Base-by-base conservation (phyloP, 2,888 invertebrate genomes). In the Sesia bembeciformis region DNA sequence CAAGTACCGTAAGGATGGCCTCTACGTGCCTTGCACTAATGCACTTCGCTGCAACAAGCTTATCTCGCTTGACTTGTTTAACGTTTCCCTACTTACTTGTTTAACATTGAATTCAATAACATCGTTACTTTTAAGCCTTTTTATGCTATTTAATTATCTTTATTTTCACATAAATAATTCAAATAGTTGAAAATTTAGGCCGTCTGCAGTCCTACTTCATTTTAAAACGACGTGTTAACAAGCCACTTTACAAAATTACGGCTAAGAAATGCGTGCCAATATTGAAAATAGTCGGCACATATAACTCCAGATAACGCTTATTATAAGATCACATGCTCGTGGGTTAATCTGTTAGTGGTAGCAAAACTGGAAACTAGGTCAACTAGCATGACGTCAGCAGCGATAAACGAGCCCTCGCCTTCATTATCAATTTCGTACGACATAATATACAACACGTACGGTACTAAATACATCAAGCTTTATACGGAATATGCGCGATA, bases 321-420 rank as follows among this genome's bases (percentile, higher is more conserved):
- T 6, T 42, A 50, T 50, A 38, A 50, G 50, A 50, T 50, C 50
- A 50, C 39, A 46, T 39, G 39, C 6, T 50, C 64, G 68, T 76
- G 70, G 66, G 67, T 68, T 74, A 70, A 65, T 72, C 65, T 78
- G 69, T 76, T 79, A 81, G 79, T 81, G 76, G 77, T 79, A 84
- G 83, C 80, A 83, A 80, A 82, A 81, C 70, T 72, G 66, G 74
- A 74, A 88, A 84, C 78, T 88, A 67, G 88, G 88, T 88, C 88
- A 85, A 78, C 77, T 75, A 70, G 77, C 67, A 52, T 52, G 52
- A 87, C 87, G 87, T 76, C 73, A 76, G 23, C 73, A 76, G 75
- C 84, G 86, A 87, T 85, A 85, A 85, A 82, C 73, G 76, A 74
- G 78, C 80, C 79, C 80, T 82, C 65, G 68, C 64, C 64, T 80